Conservation (phyloP, 2,113 vertebrate genomes). For the Junco hyemalis region DNA sequence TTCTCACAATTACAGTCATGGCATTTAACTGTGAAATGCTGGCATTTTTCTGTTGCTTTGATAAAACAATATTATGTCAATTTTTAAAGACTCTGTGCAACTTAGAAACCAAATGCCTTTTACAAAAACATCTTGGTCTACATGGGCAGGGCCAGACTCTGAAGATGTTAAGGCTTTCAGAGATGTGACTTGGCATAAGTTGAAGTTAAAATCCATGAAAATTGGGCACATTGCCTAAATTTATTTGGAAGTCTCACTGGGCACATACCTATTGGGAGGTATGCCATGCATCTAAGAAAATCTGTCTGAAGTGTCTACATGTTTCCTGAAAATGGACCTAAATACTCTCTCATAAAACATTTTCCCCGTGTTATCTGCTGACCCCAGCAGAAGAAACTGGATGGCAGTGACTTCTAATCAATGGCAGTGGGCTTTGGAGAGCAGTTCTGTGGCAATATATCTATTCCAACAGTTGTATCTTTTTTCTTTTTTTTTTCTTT, state of each 20-base stretch:
- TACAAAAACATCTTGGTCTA: not conserved
- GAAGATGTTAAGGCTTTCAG: not conserved
- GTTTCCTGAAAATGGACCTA: not conserved
- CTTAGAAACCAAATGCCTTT: not conserved
- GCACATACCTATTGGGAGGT: not conserved
- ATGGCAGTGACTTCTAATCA: not conserved
- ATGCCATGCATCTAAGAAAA: not conserved
- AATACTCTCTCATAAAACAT: not conserved
- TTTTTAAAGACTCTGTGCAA: not conserved
- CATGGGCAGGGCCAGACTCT: not conserved
- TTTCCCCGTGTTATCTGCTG: not conserved
- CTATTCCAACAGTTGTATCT: not conserved
- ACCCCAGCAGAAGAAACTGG: not conserved
- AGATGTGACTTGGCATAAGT: not conserved
- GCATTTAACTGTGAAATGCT: not conserved
- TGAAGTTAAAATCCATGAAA: not conserved
- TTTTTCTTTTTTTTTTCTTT: not conserved
- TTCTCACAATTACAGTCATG: not conserved
- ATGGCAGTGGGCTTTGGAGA: not conserved
- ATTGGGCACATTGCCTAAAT: not conserved
- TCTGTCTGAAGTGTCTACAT: not conserved
- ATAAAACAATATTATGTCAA: not conserved
- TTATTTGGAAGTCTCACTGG: not conserved
- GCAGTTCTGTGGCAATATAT: not conserved
- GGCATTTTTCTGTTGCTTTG: not conserved